Conservation (phyloP, 2,888 invertebrate species). For the Lottia scabra region DNA sequence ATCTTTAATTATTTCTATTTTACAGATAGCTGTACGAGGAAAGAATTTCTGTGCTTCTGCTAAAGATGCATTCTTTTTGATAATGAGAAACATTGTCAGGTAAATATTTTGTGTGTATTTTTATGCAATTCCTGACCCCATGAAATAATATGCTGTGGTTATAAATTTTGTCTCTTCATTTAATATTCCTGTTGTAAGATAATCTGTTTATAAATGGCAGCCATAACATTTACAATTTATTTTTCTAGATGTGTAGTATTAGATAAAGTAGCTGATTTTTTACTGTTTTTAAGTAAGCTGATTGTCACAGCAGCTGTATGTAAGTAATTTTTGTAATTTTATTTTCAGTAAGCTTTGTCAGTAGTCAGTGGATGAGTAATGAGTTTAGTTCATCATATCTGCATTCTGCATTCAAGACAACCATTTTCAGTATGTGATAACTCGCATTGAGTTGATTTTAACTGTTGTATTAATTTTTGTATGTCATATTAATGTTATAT, state of each 20-base stretch:
- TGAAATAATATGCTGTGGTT: too few species aligned
- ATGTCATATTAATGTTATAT: not conserved
- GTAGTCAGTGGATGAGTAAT: too few species aligned
- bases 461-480: too few species aligned
- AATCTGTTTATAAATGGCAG: not conserved
- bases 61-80: not conserved
- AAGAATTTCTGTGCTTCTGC: not conserved
- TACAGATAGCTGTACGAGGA: not conserved
- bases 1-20: not conserved
- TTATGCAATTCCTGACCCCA: too few species aligned
- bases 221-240: not conserved
- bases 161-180: too few species aligned
- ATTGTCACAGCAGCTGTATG: conserved; percentile 85
- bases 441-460: too few species aligned
- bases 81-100: conserved; percentile 3
- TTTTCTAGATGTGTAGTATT: conserved; percentile 71
- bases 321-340: too few species aligned
- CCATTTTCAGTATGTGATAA: too few species aligned
- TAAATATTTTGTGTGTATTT: not conserved
- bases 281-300: conserved; percentile 91
- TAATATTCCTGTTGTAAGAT: too few species aligned
- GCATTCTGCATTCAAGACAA: too few species aligned
- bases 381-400: too few species aligned
- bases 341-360: too few species aligned
- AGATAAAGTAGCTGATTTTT: conserved; percentile 82